These are phyloP conservation scores for human DNA, from an alignment of 2,113 vertebrate species.

Conservation along the genomic window GRCh38 chr11:92221001-92221500, in stretches of 20 bases:
- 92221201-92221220: not conserved
- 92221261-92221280: not conserved
- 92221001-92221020: not conserved
- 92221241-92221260: slow-evolving; percentile 37
- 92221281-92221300: not conserved
- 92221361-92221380: not conserved
- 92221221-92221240: slow-evolving; percentile 45
- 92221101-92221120: not conserved
- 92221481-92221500: not conserved
- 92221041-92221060: not conserved
- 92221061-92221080: not conserved
- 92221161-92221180: not conserved
- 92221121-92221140: slow-evolving; percentile 10
- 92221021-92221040: not conserved
- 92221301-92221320: not conserved
- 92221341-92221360: not conserved
- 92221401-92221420: not conserved
- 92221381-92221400: not conserved
- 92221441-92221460: not conserved
- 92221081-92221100: not conserved
- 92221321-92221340: not conserved
- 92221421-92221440: not conserved
- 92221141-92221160: not conserved
- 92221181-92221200: slow-evolving; percentile 31
- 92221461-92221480: not conserved